Evolutionary conservation across 2,888 invertebrate genomes (phyloP).

Genomic region (Leptopilina syphax): DNA sequence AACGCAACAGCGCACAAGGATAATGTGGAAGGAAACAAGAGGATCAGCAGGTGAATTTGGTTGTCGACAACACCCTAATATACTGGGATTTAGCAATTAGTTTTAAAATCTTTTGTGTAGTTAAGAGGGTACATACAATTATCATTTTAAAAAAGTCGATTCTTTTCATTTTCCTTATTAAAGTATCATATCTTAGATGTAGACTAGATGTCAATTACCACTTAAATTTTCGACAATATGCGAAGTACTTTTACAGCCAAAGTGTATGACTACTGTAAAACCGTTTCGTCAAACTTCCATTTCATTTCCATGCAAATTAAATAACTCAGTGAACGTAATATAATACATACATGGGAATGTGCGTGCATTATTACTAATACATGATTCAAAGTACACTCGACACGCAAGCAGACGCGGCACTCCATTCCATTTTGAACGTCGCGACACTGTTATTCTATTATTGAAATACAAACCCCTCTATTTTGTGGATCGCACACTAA

Average conservation of each 20-base stretch:
- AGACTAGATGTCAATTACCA: no score
- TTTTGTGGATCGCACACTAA: not conserved
- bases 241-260: not conserved
- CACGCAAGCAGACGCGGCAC: constrained; percentile 6
- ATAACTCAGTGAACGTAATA: constrained; percentile 13
- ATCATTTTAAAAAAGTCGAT: not conserved
- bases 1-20: no score
- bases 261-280: not conserved
- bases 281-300: constrained; percentile 4
- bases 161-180: no score
- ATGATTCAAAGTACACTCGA: constrained; percentile 24
- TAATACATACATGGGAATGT: constrained; percentile 11
- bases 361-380: constrained; percentile 28
- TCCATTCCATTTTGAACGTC: not conserved
- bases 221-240: not conserved
- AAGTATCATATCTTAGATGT: no score
- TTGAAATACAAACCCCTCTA: constrained; percentile 18
- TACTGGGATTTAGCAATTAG: no score
- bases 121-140: not conserved
- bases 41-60: no score
- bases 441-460: constrained; percentile 9
- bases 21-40: no score
- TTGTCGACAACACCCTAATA: no score
- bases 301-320: not conserved
- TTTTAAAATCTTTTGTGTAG: no score